Evolutionary conservation across 2,113 vertebrate genomes (phyloP), one percentile per base, ranked within the genome.

Genomic region (Pachypanchax playfairii): DNA sequence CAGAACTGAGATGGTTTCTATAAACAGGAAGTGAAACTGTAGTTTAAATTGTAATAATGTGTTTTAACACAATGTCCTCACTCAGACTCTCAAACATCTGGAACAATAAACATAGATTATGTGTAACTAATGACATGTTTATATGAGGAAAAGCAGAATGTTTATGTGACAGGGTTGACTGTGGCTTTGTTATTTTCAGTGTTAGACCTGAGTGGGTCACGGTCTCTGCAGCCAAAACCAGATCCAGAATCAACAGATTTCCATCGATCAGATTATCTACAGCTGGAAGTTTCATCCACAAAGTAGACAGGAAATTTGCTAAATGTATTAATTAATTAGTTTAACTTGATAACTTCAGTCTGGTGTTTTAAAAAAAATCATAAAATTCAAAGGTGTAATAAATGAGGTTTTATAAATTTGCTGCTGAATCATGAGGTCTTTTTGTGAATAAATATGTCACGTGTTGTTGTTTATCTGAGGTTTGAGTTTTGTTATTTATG

Each of bases 21-120:
- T 68, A 64, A 78, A 68, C 77, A 83, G 74, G 52, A 73, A 38
- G 50, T 68, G 35, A 26, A 58, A 77, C 21, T 77, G n/a, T 42
- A 80, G 77, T 46, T 46, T 61, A 39, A 46, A 61, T n/a, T n/a
- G n/a, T n/a, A n/a, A n/a, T n/a, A n/a, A n/a, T n/a, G 35, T 64
- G 3, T 25, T 65, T 65, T 78, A 71, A 55, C 35, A 9, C 35
- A 24, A 20, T 36, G 55, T 6, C 65, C 52, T 59, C 57, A 75
- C 56, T 59, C 49, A 52, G 41, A 65, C 43, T 18, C n/a, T 69
- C 42, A 42, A 28, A 63, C 4, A 18, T 35, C 29, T 31, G 11
- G 29, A 31, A 10, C 29, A 31, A 31, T 31, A 10, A 31, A 31
- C 7, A 31, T 43, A n/a, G n/a, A n/a, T n/a, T n/a, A n/a, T n/a